A percentile compares a stretch with the other conserved stretches of the same genome.
Conservation (phyloP, 2,888 invertebrate genomes). For the Dicyrtomina minuta region DNA sequence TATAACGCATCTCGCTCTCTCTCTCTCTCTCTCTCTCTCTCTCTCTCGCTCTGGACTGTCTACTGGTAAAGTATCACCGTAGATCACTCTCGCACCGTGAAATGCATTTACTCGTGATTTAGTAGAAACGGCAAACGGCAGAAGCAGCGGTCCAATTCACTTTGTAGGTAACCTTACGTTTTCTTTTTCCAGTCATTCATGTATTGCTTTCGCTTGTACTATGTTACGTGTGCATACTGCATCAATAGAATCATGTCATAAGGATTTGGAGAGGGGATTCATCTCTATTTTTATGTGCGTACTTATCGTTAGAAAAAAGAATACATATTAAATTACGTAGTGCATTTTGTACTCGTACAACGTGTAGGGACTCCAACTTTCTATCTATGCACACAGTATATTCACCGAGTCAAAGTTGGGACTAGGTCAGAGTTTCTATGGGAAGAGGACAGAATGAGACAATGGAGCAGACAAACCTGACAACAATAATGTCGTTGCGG, state of each 20-base stretch:
- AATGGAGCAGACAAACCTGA: conserved; percentile 13
- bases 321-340: too few species aligned
- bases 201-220: background rate
- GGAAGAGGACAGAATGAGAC: background rate
- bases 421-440: conserved; percentile 1
- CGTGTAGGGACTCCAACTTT: too few species aligned
- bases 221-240: background rate
- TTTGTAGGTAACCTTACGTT: conserved; percentile 8
- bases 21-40: background rate
- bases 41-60: conserved; percentile 1
- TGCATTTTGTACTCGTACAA: too few species aligned
- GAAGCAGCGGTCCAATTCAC: conserved; percentile 19
- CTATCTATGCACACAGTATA: too few species aligned
- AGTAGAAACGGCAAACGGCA: conserved; percentile 5
- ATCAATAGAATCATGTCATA: too few species aligned
- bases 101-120: conserved; percentile 35
- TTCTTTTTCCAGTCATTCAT: background rate
- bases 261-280: too few species aligned
- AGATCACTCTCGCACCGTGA: conserved; percentile 38
- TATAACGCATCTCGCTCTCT: conserved; percentile 3
- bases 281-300: too few species aligned
- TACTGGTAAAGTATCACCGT: conserved; percentile 27
- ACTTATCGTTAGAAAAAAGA: too few species aligned
- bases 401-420: too few species aligned
- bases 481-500: conserved; percentile 46